Conservation (phyloP, 2,113 vertebrate species). For the Ciconia stormi region DNA sequence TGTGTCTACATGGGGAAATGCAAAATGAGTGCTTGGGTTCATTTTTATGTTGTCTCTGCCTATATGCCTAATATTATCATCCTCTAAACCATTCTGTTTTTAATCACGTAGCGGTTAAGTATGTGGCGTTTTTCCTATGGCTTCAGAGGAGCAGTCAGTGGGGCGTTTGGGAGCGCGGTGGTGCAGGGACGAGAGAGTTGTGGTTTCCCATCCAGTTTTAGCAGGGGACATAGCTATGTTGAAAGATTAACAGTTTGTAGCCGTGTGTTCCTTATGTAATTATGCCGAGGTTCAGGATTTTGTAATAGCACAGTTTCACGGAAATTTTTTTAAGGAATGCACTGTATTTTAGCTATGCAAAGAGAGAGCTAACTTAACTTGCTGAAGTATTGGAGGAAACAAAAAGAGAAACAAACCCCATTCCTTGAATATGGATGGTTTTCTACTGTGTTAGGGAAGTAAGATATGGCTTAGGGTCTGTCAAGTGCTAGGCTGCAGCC, state of each 20-base stretch:
- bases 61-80: background rate
- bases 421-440: background rate
- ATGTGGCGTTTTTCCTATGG: background rate
- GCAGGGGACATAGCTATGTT: background rate
- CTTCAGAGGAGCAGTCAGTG: background rate
- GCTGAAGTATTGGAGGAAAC: background rate
- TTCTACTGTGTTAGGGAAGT: background rate
- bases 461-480: background rate
- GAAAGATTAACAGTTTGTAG: background rate
- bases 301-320: background rate
- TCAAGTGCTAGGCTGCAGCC: background rate
- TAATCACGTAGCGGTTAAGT: background rate
- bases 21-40: background rate
- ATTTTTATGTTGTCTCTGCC: background rate
- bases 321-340: background rate
- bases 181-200: background rate
- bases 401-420: background rate
- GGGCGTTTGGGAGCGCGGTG: background rate
- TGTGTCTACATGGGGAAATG: background rate
- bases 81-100: background rate
- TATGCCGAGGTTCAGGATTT: background rate
- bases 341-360: background rate
- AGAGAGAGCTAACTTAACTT: background rate
- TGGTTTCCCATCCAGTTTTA: conserved; percentile 7
- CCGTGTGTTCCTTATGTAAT: background rate